Base-by-base conservation (phyloP, 2,888 invertebrate genomes). In the Scaptomyza cyrtandrae region DNA sequence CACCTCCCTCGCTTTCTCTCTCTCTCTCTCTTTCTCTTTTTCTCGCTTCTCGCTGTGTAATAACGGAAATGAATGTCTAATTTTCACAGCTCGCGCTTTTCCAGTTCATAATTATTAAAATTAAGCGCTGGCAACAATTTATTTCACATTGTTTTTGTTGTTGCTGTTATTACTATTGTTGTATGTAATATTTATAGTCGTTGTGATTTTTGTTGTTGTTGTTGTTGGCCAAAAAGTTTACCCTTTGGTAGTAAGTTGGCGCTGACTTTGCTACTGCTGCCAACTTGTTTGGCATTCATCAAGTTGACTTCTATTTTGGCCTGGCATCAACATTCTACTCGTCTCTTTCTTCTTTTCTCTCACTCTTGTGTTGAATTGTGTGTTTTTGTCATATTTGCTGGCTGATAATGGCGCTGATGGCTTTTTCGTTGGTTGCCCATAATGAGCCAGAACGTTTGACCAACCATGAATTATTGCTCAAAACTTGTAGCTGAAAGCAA, bases 231-330 rank as follows among this genome's bases (percentile, higher is more conserved):
- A 67, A 64, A 81, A 82, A 77, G 82, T 77, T 82, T 75, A 77
- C 64, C 82, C 82, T 85, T 85, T 82, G 71, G 75, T 69, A 11
- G 50, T 39, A 54, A 65, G 66, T 75, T 78, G 59, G 58, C 62
- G 52, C 64, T 67, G 72, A 67, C 74, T 79, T 84, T 71, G 62
- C 39, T 14, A 62, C 39, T 16, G 74, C 70, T 75, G 81, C 71
- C 85, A 81, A 81, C 71, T 84, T 84, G 66, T 78, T 71, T 86
- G 78, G 78, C 83, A 86, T 83, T 86, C 86, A 83, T 83, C 86
- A 83, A 80, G 66, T 75, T 78, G 70, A 55, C 61, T 66, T 74
- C 75, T 63, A 48, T 50, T 60, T 48, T 53, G 24, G 54, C 41
- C 41, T 56, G 67, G 64, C 75, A 75, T 60, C 60, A 75, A 57